Evolutionary conservation across 2,888 invertebrate species (phyloP), one percentile per base, ranked within the genome.

Genomic region (Seira ritae): DNA sequence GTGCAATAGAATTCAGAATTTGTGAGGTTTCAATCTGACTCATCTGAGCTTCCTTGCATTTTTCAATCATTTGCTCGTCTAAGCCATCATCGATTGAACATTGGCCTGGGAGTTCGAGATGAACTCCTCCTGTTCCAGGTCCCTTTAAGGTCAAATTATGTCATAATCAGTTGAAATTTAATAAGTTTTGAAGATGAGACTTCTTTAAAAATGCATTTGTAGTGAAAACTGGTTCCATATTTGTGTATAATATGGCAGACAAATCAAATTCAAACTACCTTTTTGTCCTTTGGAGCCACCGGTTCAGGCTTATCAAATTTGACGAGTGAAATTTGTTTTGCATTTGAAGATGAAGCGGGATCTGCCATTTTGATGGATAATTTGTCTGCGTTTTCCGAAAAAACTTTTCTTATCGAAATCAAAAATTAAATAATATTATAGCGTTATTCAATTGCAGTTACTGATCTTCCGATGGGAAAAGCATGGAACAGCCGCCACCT

Each of bases 21-120:
- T 80, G 76, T 4, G 80, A 80, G 1, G 80, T 84, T 24, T 84
- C 80, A 60, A 80, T 84, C 15, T 80, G 75, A 71, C 84, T 84
- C 60, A 72, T 69, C 4, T 60, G n/a, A 17, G 84, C 66, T 55
- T 84, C 84, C 23, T 76, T 76, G 76, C 84, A 84, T 23, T 75
- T n/a, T 71, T 79, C 80, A 10, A 80, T 50, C 68, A 80, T 19
- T 0, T 37, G 15, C 0, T 72, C 79, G 12, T 80, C 79, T 0
- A 80, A 15, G 15, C 15, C 55, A 8, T 80, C 79, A 50, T 80
- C 79, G 0, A 3, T 8, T 23, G 19, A 31, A 19, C 79, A 80
- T 50, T 37, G 23, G 20, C 79, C 79, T 4, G 23, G 55, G 15
- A 71, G 23, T 3, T 19, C 15, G 1, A n/a, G 31, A 17, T 68